phyloP scores from a whole-genome alignment of 2,113 vertebrate genomes.

The Drymodes brunneopygia region DNA sequence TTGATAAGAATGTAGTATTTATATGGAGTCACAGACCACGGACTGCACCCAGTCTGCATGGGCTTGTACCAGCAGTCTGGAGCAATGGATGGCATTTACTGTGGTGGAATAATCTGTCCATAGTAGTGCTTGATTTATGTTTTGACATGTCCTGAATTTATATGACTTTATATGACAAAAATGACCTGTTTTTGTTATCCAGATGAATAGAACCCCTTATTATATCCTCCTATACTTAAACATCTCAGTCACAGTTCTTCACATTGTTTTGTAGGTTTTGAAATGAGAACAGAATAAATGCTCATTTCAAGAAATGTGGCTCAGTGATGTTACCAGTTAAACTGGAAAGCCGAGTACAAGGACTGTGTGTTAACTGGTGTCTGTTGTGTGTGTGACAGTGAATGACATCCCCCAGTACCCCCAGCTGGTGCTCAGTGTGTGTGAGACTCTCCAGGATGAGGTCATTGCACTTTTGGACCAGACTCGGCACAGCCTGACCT shows the following conservation, averaged over 20 bases:
- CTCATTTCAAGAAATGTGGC: not conserved
- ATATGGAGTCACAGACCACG: not conserved
- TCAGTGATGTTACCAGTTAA: not conserved
- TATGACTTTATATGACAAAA: not conserved
- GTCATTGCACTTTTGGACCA: constrained; percentile 85
- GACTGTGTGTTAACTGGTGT: not conserved
- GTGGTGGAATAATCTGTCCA: not conserved
- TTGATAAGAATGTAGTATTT: not conserved
- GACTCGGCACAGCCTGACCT: constrained; percentile 79
- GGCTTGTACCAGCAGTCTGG: not conserved
- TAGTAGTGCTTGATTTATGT: not conserved
- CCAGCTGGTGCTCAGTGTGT: constrained; percentile 89
- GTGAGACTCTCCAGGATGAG: constrained; percentile 91
- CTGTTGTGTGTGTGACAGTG: constrained; percentile 67
- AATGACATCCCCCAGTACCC: constrained; percentile 91
- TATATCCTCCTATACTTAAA: not conserved
- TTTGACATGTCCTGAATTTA: not conserved
- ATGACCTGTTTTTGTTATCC: not conserved
- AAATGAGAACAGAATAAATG: not conserved
- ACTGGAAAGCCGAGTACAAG: not conserved
- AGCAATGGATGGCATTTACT: not conserved
- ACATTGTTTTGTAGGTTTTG: not conserved
- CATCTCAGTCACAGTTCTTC: not conserved
- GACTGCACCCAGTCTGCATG: not conserved
- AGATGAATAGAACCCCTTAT: not conserved